Base-by-base conservation (phyloP, 2,113 vertebrate species). In the Phalacrocorax pelagicus region DNA sequence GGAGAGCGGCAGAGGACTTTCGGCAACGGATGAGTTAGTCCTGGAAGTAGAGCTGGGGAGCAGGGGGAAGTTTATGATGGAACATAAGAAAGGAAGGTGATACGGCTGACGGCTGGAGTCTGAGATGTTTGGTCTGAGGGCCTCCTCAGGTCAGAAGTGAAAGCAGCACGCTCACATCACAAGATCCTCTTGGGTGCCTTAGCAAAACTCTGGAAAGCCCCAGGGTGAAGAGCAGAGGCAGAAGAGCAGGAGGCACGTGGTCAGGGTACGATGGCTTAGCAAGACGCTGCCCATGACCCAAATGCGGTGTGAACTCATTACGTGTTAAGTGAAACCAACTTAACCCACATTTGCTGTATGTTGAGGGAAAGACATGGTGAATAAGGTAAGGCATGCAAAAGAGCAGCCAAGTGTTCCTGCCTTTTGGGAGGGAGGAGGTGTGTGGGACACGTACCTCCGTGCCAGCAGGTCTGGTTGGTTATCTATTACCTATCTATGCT, bases 381-480 rank as follows among this genome's bases (percentile, higher is more conserved):
- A 34, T 40, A 29, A 38, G n/a, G 30, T 3, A 26, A 44, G 44
- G 22, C 7, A 13, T 6, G 15, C 10, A 13, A 42, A 55, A 55
- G 4, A 58, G 2, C 66, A 66, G 23, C 22, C 30, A 32, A 69
- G 5, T 6, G 5, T 29, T 1, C 0, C 21, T 9, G 2, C 2
- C 32, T 66, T 66, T 32, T 10, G 27, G 44, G 38, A 65, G 29
- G n/a, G 19, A 57, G 32, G 59, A 62, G 13, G 9, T 51, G 11
- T 19, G 12, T 57, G 79, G 85, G 70, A 63, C 26, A 5, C 0
- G 0, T 12, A 34, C 38, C 16, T 36, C 38, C 72, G 3, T 12
- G 22, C 15, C 29, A 44, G 10, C 30, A 11, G 40, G 13, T 40
- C 11, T 0, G 8, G 46, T 5, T 10, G 24, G 5, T 65, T 62